These are phyloP conservation scores for Miichthys miiuy DNA, from an alignment of 2,797 vertebrate species.

Conservation along the genomic window DNA sequence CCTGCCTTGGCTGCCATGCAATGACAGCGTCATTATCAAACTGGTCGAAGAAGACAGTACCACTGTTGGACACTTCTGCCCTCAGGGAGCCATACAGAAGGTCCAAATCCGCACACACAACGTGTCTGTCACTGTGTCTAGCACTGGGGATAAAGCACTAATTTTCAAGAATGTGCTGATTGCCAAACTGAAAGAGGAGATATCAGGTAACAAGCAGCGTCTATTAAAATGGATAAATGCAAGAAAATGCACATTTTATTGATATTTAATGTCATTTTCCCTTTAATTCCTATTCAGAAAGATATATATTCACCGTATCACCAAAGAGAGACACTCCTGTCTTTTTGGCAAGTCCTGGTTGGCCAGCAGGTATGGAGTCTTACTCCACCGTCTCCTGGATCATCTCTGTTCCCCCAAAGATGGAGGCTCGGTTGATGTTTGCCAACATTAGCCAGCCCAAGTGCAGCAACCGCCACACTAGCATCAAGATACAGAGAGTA, in stretches of 20 bases:
- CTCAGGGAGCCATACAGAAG: conserved; percentile 87
- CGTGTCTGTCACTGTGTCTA: conserved; percentile 84
- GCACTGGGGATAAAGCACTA: conserved; percentile 46
- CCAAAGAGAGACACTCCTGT: conserved; percentile 77
- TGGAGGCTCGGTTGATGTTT: conserved; percentile 86
- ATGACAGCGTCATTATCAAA: conserved; percentile 77
- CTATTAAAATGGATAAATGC: neutral
- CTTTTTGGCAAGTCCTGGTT: conserved; percentile 88
- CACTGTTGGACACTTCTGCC: conserved; percentile 88
- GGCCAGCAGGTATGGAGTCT: conserved; percentile 83
- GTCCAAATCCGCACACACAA: conserved; percentile 87
- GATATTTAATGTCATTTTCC: neutral
- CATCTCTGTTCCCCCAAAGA: conserved; percentile 80
- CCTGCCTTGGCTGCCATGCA: conserved; percentile 83
- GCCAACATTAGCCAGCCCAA: conserved; percentile 80
- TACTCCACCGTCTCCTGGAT: conserved; percentile 90
- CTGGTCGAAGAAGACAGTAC: conserved; percentile 63
- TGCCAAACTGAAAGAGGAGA: conserved; percentile 83
- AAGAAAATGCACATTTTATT: neutral
- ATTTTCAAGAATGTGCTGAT: conserved; percentile 76
- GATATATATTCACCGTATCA: conserved; percentile 87
- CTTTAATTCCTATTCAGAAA: conserved; percentile 79
- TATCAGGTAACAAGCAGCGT: conserved; percentile 75
- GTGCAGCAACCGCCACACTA: conserved; percentile 83
- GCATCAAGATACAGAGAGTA: conserved; percentile 85